These are phyloP conservation scores for Holocentrus rufus DNA, from an alignment of 2,797 vertebrate genomes.

Conservation along the genomic window DNA sequence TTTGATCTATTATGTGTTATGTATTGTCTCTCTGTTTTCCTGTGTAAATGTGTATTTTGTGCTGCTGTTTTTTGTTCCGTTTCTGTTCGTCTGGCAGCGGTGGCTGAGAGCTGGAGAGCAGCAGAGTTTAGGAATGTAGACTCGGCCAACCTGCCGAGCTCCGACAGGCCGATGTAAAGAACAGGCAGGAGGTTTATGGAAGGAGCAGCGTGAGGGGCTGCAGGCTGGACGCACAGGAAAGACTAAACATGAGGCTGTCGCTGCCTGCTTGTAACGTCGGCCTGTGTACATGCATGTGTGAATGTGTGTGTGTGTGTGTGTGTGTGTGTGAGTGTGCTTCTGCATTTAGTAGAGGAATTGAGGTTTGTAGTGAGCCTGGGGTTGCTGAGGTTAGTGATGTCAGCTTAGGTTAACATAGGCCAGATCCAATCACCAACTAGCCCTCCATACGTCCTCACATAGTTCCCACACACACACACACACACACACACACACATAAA, in stretches of 20 bases:
- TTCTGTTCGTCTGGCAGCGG: too few relatives aligned
- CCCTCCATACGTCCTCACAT: background rate
- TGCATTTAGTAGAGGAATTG: background rate
- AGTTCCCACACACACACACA: background rate
- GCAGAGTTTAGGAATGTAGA: background rate
- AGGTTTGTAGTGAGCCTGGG: conserved; percentile 4
- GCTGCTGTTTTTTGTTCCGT: too few relatives aligned
- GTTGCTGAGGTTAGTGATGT: background rate
- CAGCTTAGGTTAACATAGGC: background rate
- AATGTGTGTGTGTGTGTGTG: too few relatives aligned
- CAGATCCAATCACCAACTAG: background rate
- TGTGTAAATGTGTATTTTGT: too few relatives aligned
- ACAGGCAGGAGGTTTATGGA: background rate
- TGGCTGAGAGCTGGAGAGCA: background rate
- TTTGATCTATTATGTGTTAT: too few relatives aligned
- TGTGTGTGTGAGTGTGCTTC: background rate
- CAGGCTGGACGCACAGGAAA: too few relatives aligned
- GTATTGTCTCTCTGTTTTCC: too few relatives aligned
- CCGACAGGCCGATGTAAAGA: background rate
- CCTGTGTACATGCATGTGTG: too few relatives aligned
- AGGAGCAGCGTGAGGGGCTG: background rate
- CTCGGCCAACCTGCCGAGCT: conserved; percentile 1
- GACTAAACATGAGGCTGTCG: too few relatives aligned
- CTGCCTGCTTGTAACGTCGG: too few relatives aligned
- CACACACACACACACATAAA: background rate